Conservation (phyloP, 2,888 invertebrate species). For the Caenorhabditis sp. region DNA sequence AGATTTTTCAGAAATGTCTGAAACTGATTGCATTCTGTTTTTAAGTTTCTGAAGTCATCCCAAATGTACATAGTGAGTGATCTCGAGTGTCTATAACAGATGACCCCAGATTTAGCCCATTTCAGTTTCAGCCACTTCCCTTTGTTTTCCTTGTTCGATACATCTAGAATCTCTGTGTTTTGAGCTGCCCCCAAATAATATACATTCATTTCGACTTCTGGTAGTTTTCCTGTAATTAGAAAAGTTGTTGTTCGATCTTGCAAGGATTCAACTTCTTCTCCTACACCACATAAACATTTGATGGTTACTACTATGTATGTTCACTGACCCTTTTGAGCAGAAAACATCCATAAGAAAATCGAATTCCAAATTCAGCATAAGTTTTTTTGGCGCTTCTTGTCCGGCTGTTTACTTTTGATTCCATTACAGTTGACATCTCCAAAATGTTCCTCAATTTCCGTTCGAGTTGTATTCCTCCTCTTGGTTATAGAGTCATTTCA, state of each 20-base stretch:
- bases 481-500: slow-evolving; percentile 3
- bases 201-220: slow-evolving; percentile 8
- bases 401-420: slow-evolving; percentile 33
- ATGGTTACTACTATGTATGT: slow-evolving; percentile 4
- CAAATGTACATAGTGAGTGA: slow-evolving; percentile 44
- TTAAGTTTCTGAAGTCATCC: slow-evolving; percentile 11
- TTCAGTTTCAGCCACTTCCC: slow-evolving; percentile 6
- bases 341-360: slow-evolving; percentile 15
- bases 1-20: not conserved
- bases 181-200: not conserved
- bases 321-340: not conserved
- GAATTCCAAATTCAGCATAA: slow-evolving; percentile 15
- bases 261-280: not conserved
- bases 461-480: not conserved
- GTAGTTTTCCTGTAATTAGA: slow-evolving; percentile 53
- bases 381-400: slow-evolving; percentile 26
- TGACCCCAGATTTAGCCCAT: not conserved
- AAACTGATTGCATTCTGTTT: not conserved
- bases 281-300: slow-evolving; percentile 29
- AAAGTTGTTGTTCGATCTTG: slow-evolving; percentile 30
- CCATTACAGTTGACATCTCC: slow-evolving; percentile 1
- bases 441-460: slow-evolving; percentile 18
- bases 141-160: not conserved
- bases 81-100: slow-evolving; percentile 9
- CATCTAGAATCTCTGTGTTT: not conserved